Evolutionary conservation across 2,888 invertebrate species (phyloP), one percentile per base, ranked within the genome.

Genomic region (Cosmopolites sordidus): DNA sequence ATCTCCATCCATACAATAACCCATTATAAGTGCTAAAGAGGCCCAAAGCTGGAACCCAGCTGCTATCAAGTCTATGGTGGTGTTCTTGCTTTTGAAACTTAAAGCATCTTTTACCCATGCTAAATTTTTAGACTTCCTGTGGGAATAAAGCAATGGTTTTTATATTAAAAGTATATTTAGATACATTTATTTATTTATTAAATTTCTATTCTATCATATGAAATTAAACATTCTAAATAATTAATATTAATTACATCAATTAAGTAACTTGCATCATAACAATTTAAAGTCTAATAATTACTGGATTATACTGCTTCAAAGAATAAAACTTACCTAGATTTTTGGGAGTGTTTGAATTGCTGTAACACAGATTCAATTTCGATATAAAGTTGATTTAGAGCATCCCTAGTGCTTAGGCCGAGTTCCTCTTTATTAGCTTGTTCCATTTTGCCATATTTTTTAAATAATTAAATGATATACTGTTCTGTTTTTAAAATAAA

Each of bases 11-110:
- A 64, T 42, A 48, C 60, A 44, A 56, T 64, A 65, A n/a, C 64
- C 63, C 33, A 66, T 46, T 43, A 86, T 71, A 15, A 80, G 75
- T 42, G 66, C 62, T 47, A 80, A 61, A 8, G 78, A 76, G 47
- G 78, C 77, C 54, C 81, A 67, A 40, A 83, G 59, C 48, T 84
- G 75, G 9, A 81, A 78, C 5, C 77, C 64, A 47, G 81, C 76
- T 22, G 86, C 83, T 41, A 83, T 78, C 83, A 84, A 85, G 57
- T 83, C 83, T 51, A 87, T 74, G 5, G 83, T 82, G 40, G 85
- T 83, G 62, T 83, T 79, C 63, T 76, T 77, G 66, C 81, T 83
- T 49, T 69, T 72, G 59, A 78, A 77, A 63, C 79, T 76, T 43
- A 82, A 67, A 22, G 80, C 73, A 64, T 81, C 79, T 62, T 71